Base-by-base conservation (phyloP, 2,888 invertebrate species). In the Drosophila fulvimacula region DNA sequence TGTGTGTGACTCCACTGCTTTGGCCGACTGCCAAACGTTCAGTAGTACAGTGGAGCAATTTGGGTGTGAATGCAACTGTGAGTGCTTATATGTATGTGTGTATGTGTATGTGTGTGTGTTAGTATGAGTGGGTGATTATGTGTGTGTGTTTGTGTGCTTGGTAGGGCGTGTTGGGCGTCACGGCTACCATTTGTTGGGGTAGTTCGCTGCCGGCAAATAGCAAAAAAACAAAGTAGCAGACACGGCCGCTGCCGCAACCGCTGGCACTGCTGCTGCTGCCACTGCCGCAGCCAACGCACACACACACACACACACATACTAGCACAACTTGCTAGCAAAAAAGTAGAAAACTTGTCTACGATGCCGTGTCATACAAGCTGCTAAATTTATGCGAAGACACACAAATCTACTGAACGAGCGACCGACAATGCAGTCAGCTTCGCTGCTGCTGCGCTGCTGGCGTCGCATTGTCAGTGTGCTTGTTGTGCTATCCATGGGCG, bases 381-480 rank as follows among this genome's bases (percentile, higher is more conserved):
- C 82, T 90, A 89, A 91, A 91, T 90, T 90, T 90, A 91, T 91
- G 91, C 91, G 84, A 91, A 91, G 90, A 82, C 91, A 91, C 90
- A 91, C 83, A 91, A 91, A 90, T 90, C 90, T 85, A 91, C 79
- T 91, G 91, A 91, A 91, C 88, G 91, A 90, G 78, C 80, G 76
- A 86, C 89, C 81, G 76, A 88, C 72, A 87, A 69, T 79, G 75
- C 75, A 65, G 79, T 61, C 73, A 55, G 34, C 80, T 38, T 53
- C 58, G 61, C 69, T 61, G 76, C 51, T 11, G 41, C 41, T 56
- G 68, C 49, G 55, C 48, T 56, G 71, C 39, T 65, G 68, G 66
- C 69, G 79, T 74, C 75, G 56, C 24, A 21, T 48, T 57, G 63
- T 59, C 63, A 56, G 39, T 62, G 58, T 42, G 41, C 53, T 53